Base-by-base conservation (phyloP, 2,113 vertebrate genomes). In the Phyllostomus hastatus region DNA sequence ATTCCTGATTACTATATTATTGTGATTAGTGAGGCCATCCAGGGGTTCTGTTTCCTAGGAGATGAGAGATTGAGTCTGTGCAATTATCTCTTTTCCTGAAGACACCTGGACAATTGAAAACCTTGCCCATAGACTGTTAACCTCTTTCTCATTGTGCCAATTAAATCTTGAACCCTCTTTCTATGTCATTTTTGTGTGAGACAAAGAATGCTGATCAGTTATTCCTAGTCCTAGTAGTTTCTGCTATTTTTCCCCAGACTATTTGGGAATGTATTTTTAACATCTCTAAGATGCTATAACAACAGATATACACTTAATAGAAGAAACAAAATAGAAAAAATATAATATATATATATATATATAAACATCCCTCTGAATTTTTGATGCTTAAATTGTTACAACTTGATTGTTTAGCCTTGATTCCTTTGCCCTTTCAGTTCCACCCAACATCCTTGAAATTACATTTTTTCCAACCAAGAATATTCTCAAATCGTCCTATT, bases 1-100 rank as follows among this genome's bases (percentile, higher is more conserved):
- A 90, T 88, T 81, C 80, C 66, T 90, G 90, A 96, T 94, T 92
- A 94, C 66, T 92, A 66, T 76, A 96, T 83, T 79, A 87, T 72
- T 70, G 88, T 75, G 84, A 95, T 92, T 80, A 90, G 69, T 50
- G 92, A 96, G 87, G 38, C 84, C 70, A 88, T 19, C 52, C 76
- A 95, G 90, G 20, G 73, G 24, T 35, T 88, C 52, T 38, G 52
- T 94, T 94, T 94, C 88, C 85, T 88, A 94, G 73, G 86, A 95
- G 93, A 93, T 89, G 48, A 79, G 28, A 94, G 48, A 93, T 35
- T 84, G 69, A 80, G 69, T 69, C 90, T 72, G 6, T 84, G 52
- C 59, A 91, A 91, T 95, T 94, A 85, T 67, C 72, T 90, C 14
- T 88, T 43, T 76, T 92, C 41, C 88, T 81, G 38, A 78, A 66